A percentile compares a stretch with the other conserved stretches of the same genome.
These are phyloP conservation scores for Sycobia sp. DNA, from an alignment of 1,140 invertebrate species.

Conservation along the genomic window DNA sequence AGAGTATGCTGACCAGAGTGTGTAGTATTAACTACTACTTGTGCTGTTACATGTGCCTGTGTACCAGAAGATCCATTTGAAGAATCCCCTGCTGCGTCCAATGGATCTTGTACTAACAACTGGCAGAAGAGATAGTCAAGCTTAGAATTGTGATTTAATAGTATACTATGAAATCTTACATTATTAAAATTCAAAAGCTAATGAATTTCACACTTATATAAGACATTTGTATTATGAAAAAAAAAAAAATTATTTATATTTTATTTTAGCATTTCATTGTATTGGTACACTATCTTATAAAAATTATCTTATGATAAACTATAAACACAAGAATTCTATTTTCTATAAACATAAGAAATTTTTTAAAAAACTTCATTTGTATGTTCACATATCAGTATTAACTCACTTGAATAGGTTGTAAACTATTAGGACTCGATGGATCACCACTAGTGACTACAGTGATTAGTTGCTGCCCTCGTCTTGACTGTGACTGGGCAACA, in stretches of 20 bases:
- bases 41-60: constrained; percentile 60
- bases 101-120: constrained; percentile 57
- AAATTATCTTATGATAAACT: no score
- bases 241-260: constrained; percentile 31
- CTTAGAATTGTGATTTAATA: background rate
- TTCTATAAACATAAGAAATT: background rate
- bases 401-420: constrained; percentile 58
- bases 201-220: no score
- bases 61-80: constrained; percentile 60
- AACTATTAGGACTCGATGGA: constrained; percentile 57
- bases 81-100: constrained; percentile 58
- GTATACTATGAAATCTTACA: background rate
- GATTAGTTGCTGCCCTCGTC: constrained; percentile 56
- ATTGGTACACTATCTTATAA: background rate
- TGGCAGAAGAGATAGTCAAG: constrained; percentile 33
- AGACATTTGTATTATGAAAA: no score
- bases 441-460: constrained; percentile 59
- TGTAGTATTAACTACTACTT: constrained; percentile 61
- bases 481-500: constrained; percentile 52
- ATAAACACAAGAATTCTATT: no score
- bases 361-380: background rate
- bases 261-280: background rate
- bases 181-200: constrained; percentile 33
- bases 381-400: background rate
- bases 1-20: constrained; percentile 57